These are phyloP conservation scores for Hippocampus abdominalis DNA, from an alignment of 2,113 vertebrate genomes.

Conservation along the genomic window DNA sequence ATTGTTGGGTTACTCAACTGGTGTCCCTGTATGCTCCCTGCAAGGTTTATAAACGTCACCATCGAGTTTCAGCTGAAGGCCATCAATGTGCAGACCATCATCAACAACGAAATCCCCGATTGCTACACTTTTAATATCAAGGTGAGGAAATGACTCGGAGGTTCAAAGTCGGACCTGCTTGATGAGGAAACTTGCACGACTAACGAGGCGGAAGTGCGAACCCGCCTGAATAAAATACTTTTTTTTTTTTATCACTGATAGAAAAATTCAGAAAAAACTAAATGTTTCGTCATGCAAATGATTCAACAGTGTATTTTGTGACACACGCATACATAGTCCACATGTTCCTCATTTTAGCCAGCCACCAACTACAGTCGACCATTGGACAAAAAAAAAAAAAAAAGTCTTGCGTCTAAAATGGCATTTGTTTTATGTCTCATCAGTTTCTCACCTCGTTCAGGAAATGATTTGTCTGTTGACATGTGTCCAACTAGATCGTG, in stretches of 20 bases:
- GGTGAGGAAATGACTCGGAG: constrained; percentile 64
- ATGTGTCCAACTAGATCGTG: constrained; percentile 55
- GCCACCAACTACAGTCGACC: background rate
- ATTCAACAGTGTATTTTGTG: too few species aligned
- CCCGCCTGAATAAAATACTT: too few species aligned
- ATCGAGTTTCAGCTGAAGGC: constrained; percentile 91
- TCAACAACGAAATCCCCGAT: constrained; percentile 93
- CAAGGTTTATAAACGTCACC: constrained; percentile 86
- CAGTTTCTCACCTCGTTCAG: background rate
- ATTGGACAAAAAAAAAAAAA: background rate
- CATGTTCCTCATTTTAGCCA: too few species aligned
- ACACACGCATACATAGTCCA: background rate
- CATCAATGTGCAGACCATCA: constrained; percentile 92
- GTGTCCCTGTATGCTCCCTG: background rate
- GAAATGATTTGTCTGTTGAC: background rate
- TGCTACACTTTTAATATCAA: constrained; percentile 89
- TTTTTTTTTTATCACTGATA: too few species aligned
- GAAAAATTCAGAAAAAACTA: too few species aligned
- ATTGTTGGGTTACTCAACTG: background rate
- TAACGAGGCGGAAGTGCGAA: too few species aligned
- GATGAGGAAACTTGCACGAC: too few species aligned
- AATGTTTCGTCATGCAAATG: too few species aligned
- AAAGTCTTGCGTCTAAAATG: background rate
- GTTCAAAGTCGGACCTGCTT: too few species aligned
- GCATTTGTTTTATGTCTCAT: background rate